These are phyloP conservation scores for Drosophila siamana DNA, from an alignment of 2,888 invertebrate genomes.

Conservation along the genomic window DNA sequence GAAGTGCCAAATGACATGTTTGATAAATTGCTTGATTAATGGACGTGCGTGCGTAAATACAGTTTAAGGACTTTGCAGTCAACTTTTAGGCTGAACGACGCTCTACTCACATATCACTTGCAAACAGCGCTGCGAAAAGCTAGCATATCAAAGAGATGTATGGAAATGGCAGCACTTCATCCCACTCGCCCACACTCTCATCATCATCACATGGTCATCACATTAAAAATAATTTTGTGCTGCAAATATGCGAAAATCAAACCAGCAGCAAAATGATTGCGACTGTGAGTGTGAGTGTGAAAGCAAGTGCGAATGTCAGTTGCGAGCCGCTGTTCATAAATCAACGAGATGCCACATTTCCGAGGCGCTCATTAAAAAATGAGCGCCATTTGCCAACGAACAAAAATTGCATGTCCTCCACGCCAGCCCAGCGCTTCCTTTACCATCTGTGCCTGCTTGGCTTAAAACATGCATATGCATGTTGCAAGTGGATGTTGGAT, in stretches of 20 bases:
- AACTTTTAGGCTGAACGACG: conserved; percentile 43
- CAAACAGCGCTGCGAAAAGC: conserved; percentile 5
- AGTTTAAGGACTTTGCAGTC: conserved; percentile 64
- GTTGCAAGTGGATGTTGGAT: conserved; percentile 29
- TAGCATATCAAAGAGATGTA: not conserved
- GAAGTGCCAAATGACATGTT: conserved; percentile 63
- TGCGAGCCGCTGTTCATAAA: conserved; percentile 67
- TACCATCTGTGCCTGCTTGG: conserved; percentile 1
- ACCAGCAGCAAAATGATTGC: conserved; percentile 15
- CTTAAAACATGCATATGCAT: conserved; percentile 70
- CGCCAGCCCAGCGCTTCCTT: not conserved
- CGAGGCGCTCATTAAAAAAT: conserved; percentile 77
- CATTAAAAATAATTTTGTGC: conserved; percentile 65
- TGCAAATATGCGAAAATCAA: conserved; percentile 41
- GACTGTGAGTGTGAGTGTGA: conserved; percentile 6
- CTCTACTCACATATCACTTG: conserved; percentile 51
- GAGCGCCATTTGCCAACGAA: conserved; percentile 72
- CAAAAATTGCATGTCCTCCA: conserved; percentile 66
- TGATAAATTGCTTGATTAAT: conserved; percentile 81
- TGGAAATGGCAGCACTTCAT: conserved; percentile 32
- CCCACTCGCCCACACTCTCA: not conserved
- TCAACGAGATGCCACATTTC: conserved; percentile 71
- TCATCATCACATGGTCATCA: conserved; percentile 19
- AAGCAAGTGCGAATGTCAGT: conserved; percentile 62
- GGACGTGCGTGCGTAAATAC: conserved; percentile 72